Evolutionary conservation across 2,888 invertebrate genomes (phyloP), one percentile per base, ranked within the genome.

Genomic region (Hoplodrina ambigua): DNA sequence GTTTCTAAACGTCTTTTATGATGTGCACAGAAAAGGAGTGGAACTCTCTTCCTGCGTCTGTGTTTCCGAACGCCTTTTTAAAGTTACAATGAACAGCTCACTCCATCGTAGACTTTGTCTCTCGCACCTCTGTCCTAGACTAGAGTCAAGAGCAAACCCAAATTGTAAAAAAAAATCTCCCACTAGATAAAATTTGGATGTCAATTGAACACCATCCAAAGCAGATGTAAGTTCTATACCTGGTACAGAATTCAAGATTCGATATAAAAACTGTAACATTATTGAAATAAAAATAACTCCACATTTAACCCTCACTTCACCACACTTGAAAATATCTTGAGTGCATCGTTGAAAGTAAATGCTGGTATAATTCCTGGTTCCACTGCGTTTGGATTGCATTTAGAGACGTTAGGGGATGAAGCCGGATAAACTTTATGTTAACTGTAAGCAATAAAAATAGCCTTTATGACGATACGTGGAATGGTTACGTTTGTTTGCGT

Each of bases 271-370:
- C 75, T 74, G 60, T 67, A 76, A 81, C 77, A 80, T 77, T 83
- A 85, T 87, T 85, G 86, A 89, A 89, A 91, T 90, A 92, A 91
- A 93, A 92, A 93, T 93, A 92, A 91, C 89, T 90, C 85, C 85
- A 86, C 88, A 88, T 92, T 93, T 91, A 91, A 91, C 89, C 91
- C 87, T 87, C 86, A 89, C 86, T 87, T 89, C 88, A 81, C 88
- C 85, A 82, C 86, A 87, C 90, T 92, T 89, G 91, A 89, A 92
- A 92, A 93, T 93, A 92, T 93, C 94, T 93, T 91, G 92, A 94
- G 93, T 92, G 94, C 94, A 93, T 92, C 94, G 94, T 94, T 95
- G 94, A 94, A 93, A 94, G 93, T 94, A 94, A 95, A 95, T 94
- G 92, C 87, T 88, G 90, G 88, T 90, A 93, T 94, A 94, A 94